phyloP scores from a whole-genome alignment of 2,113 vertebrate genomes.

The Amblyopsis rosae region DNA sequence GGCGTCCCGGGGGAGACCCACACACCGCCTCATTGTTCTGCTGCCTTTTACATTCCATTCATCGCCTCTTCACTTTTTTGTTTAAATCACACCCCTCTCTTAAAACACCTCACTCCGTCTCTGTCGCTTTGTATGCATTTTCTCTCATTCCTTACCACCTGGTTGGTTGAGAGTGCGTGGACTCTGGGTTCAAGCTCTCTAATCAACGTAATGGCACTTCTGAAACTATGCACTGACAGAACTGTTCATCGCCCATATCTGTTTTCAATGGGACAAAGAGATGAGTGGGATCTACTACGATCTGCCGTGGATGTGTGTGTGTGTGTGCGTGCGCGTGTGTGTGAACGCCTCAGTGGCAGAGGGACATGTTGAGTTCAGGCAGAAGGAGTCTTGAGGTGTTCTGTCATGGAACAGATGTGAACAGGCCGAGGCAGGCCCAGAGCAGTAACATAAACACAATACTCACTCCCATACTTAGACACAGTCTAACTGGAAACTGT shows the following conservation, averaged over 20 bases:
- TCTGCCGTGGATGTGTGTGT: conserved; percentile 7
- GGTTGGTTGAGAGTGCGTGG: no score
- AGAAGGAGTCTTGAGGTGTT: conserved; percentile 55
- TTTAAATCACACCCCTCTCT: conserved; percentile 50
- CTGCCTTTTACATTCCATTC: conserved; percentile 74
- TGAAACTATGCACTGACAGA: conserved; percentile 51
- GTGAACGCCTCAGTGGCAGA: conserved; percentile 17
- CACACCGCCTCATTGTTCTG: conserved; percentile 77
- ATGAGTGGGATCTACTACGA: conserved; percentile 21
- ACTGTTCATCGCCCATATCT: conserved; percentile 37
- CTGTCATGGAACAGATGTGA: conserved; percentile 58
- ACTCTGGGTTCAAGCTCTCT: neutral
- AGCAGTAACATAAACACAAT: conserved; percentile 37
- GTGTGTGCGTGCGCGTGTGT: conserved; percentile 2
- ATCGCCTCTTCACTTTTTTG: conserved; percentile 53
- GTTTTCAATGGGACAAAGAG: conserved; percentile 23
- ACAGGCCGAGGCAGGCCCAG: conserved; percentile 64
- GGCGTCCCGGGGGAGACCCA: conserved; percentile 40
- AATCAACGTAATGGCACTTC: conserved; percentile 47
- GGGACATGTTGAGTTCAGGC: conserved; percentile 29
- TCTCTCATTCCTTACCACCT: conserved; percentile 47
- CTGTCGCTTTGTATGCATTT: conserved; percentile 30
- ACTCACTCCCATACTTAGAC: conserved; percentile 40
- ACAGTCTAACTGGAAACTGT: conserved; percentile 22
- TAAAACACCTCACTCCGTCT: conserved; percentile 52